These are phyloP conservation scores for Syrmaticus mikado DNA, from an alignment of 2,113 vertebrate genomes.

Conservation along the genomic window DNA sequence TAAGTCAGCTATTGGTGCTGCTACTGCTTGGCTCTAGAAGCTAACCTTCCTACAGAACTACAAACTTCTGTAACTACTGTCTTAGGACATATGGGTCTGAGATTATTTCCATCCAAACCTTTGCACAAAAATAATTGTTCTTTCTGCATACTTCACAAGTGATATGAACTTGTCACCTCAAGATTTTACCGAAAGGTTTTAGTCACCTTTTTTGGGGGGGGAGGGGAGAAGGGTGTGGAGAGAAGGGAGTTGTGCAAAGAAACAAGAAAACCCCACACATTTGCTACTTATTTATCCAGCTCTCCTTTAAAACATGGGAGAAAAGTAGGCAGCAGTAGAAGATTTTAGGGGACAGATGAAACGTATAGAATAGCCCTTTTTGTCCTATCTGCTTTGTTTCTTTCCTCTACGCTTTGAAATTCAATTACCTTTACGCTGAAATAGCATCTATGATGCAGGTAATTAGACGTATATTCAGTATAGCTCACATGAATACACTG, in stretches of 20 bases:
- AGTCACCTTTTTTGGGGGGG: neutral
- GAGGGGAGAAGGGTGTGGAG: too few relatives aligned
- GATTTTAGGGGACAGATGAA: conserved; percentile 8
- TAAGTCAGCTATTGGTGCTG: neutral
- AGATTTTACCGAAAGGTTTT: neutral
- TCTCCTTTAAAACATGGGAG: neutral
- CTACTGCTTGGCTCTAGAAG: neutral
- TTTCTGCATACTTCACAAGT: neutral
- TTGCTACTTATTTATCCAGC: neutral
- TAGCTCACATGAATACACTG: neutral
- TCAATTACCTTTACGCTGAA: conserved; percentile 19
- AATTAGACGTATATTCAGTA: neutral
- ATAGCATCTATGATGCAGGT: conserved; percentile 18
- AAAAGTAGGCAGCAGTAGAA: conserved; percentile 27
- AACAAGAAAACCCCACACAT: too few relatives aligned
- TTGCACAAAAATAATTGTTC: neutral
- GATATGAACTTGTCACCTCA: neutral
- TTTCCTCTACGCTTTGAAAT: conserved; percentile 35
- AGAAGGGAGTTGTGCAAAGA: too few relatives aligned
- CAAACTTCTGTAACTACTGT: neutral
- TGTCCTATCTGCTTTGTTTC: conserved; percentile 11
- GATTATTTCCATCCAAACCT: neutral
- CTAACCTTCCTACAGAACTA: neutral
- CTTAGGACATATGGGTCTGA: neutral
- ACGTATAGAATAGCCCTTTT: conserved; percentile 22